Base-by-base conservation (phyloP, 2,113 vertebrate genomes). In the Corythoichthys haematopterus region DNA sequence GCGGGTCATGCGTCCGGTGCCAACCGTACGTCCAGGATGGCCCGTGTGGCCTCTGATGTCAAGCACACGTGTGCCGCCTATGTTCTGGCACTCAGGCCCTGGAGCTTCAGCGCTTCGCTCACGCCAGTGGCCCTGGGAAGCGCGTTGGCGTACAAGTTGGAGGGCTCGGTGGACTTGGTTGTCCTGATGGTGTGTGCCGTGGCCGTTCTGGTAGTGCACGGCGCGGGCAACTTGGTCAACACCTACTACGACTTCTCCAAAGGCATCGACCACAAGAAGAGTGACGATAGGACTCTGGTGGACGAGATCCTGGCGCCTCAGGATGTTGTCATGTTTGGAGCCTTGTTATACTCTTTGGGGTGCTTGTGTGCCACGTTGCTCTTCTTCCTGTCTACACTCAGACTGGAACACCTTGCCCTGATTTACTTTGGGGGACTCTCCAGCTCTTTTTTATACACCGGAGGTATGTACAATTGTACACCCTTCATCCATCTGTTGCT, bases 181-280 rank as follows among this genome's bases (percentile, higher is more conserved):
- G 82, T 98, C 4, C 72, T 98, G 56, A 4, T 98, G 85, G 95
- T 96, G 1, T 97, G 96, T 20, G 96, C 96, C 0, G 91, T 96
- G 51, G 88, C 94, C 0, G 97, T 98, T 47, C 87, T 99, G 56
- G 93, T 96, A 0, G 97, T 99, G 64, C 97, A 99, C 0, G 97
- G 96, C 0, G 97, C 97, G 0, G 97, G 97, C 0, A 99, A 99
- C 81, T 84, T 99, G 33, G 97, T 99, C 2, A 99, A 99, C 80
- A 99, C 97, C 33, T 99, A 97, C 84, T 99, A 98, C n/a, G 97
- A 99, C 89, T 99, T 98, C 85, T 97, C 95, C 65, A 98, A 98
- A 86, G 97, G 97, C 46, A 98, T 98, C 43, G 97, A 99, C 74
- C 96, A 99, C 84, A 98, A 98, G 86, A 98, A 98, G 83, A 99